Evolutionary conservation across 2,113 vertebrate genomes (phyloP), one percentile per base, ranked within the genome.

Genomic region (Camarhynchus parvulus): DNA sequence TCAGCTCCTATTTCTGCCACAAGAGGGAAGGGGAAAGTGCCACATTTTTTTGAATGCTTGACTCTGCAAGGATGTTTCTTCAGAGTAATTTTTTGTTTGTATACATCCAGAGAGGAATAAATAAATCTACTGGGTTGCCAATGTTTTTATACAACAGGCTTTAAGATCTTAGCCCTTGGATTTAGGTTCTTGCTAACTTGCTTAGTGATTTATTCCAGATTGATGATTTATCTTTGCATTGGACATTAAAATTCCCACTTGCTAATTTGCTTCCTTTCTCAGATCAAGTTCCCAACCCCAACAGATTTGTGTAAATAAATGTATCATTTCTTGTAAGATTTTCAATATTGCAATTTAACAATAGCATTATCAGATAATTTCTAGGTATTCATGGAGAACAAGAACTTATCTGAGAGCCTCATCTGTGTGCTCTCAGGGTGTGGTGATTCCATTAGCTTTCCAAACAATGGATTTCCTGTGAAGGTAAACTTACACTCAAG

Each of bases 401-500:
- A 76, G 80, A 55, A 64, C 1, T 88, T 94, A 95, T 90, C 93
- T 0, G 76, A 55, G 52, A 77, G 68, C 47, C 52, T 64, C 76
- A 97, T 92, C 90, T 96, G 79, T 83, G 61, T 63, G 52, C 8
- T 2, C 37, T 50, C 42, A 85, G 74, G 94, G 95, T 78, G 95
- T 87, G 94, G 94, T 91, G 59, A 31, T 66, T 91, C 83, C 80
- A 10, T 76, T 79, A 52, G 37, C 37, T 81, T 90, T 52, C 85
- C 42, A 52, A 94, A 96, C 95, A 97, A 95, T 93, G 47, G 80
- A 61, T 93, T 96, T 96, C 93, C 90, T 94, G 73, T 35, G 58
- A 89, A 94, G 69, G 95, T 89, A 95, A 96, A 89, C 37, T 84
- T 78, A 64, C 8, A 17, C 44, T 88, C 47, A 28, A 86, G 82